These are phyloP conservation scores for Xylocampa areola DNA, from an alignment of 2,888 invertebrate genomes.

Conservation along the genomic window DNA sequence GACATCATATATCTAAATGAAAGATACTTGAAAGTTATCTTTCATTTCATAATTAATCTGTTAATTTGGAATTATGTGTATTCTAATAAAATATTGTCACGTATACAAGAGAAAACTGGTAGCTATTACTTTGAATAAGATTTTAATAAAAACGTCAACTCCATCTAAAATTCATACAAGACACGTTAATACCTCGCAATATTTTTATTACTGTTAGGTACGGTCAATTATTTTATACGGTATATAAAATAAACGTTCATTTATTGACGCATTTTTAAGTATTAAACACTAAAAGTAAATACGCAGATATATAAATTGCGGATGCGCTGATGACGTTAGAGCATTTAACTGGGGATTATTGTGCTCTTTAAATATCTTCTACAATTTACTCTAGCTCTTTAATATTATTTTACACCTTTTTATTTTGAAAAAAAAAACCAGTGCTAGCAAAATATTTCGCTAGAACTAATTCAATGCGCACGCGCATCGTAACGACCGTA, in stretches of 20 bases:
- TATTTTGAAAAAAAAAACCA: conserved; percentile 1
- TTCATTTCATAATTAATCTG: too few relatives aligned
- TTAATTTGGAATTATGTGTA: too few relatives aligned
- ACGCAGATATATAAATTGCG: neutral
- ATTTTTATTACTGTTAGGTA: conserved; percentile 11
- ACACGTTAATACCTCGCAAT: neutral
- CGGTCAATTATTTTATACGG: conserved; percentile 13
- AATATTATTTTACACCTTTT: neutral
- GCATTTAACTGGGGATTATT: neutral
- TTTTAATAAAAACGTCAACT: too few relatives aligned
- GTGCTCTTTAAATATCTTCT: conserved; percentile 2
- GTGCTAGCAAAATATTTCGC: neutral
- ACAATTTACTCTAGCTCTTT: neutral
- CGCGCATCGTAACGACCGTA: conserved; percentile 9
- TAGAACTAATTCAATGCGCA: conserved; percentile 13
- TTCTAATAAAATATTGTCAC: too few relatives aligned
- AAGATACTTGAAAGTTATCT: too few relatives aligned
- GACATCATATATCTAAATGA: too few relatives aligned
- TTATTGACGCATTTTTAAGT: neutral
- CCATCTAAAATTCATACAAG: conserved; percentile 4
- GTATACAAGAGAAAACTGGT: too few relatives aligned
- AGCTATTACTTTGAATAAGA: too few relatives aligned
- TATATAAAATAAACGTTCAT: conserved; percentile 5
- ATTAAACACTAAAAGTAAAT: neutral
- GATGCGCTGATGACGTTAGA: neutral